A percentile compares a stretch with the other conserved stretches of the same genome.
Conservation (phyloP, 2,113 vertebrate species). For the Aphelocoma coerulescens region DNA sequence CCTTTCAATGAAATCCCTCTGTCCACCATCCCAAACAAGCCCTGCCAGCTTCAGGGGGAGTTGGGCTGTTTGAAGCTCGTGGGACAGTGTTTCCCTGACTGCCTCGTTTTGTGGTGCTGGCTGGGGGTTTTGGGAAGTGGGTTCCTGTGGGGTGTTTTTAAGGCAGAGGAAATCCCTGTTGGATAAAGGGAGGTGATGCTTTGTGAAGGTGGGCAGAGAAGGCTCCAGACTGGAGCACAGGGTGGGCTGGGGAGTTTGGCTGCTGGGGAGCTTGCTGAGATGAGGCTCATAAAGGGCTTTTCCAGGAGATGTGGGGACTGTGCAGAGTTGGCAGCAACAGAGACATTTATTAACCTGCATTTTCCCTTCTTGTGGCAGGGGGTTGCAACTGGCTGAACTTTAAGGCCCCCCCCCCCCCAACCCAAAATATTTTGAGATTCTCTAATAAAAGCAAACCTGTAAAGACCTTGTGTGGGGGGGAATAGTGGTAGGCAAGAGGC, state of each 20-base stretch:
- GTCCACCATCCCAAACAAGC: not conserved
- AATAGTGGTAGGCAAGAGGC: not conserved
- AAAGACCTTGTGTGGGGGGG: not conserved
- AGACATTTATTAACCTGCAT: not conserved
- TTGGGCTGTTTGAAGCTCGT: not conserved
- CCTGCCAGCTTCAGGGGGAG: not conserved
- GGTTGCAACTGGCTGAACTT: not conserved
- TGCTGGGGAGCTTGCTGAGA: not conserved
- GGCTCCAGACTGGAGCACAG: fast-evolving
- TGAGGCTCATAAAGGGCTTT: not conserved
- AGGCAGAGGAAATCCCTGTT: fast-evolving
- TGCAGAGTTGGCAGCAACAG: fast-evolving
- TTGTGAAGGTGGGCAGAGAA: too few relatives aligned
- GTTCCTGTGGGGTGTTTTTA: fast-evolving
- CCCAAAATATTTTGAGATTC: not conserved
- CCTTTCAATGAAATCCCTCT: not conserved
- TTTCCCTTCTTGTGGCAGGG: fast-evolving
- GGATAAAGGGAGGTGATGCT: fast-evolving
- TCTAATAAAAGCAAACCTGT: not conserved
- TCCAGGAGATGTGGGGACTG: fast-evolving
- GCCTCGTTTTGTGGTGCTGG: not conserved
- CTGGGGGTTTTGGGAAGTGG: fast-evolving
- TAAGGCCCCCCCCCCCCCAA: not conserved
- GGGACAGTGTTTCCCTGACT: fast-evolving
- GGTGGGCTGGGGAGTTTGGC: fast-evolving